A percentile compares a stretch with the other conserved stretches of the same genome.
These are phyloP conservation scores for Poecilia picta DNA, from an alignment of 2,797 vertebrate genomes.

Conservation along the genomic window DNA sequence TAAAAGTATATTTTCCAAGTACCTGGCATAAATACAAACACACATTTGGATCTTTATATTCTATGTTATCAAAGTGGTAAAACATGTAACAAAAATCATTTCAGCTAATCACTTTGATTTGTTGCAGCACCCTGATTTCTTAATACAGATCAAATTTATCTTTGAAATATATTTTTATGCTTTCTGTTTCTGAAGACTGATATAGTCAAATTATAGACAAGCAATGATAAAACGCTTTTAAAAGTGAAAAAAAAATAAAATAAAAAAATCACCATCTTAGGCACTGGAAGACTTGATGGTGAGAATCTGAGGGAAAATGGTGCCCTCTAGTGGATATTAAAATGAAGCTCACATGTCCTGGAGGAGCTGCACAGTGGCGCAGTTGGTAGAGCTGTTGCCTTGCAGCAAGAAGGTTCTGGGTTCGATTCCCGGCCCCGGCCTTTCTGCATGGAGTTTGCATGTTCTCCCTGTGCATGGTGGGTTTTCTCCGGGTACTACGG, in stretches of 20 bases:
- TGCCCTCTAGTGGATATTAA: slow-evolving; percentile 48
- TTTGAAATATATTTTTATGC: too few species aligned
- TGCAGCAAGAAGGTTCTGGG: too few species aligned
- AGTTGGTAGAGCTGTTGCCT: too few species aligned
- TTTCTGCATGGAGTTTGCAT: too few species aligned
- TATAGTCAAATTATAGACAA: background rate
- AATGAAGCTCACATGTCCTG: background rate
- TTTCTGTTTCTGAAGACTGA: background rate
- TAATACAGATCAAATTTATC: background rate
- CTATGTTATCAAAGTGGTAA: background rate
- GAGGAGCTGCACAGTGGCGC: too few species aligned
- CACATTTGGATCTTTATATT: background rate
- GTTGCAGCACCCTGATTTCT: background rate
- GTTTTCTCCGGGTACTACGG: too few species aligned
- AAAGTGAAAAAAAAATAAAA: background rate
- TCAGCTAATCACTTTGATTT: background rate
- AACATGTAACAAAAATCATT: background rate
- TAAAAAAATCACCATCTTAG: background rate
- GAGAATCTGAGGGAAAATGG: slow-evolving; percentile 4
- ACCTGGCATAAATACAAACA: background rate
- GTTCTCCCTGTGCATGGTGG: too few species aligned
- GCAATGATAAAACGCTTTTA: background rate
- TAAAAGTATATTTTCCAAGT: background rate
- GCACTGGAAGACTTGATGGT: background rate
- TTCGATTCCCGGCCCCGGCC: too few species aligned